Percentiles rank a stretch among this genome's conserved stretches.
phyloP scores from a whole-genome alignment of 2,888 invertebrate species.

The Agonum fuliginosum region DNA sequence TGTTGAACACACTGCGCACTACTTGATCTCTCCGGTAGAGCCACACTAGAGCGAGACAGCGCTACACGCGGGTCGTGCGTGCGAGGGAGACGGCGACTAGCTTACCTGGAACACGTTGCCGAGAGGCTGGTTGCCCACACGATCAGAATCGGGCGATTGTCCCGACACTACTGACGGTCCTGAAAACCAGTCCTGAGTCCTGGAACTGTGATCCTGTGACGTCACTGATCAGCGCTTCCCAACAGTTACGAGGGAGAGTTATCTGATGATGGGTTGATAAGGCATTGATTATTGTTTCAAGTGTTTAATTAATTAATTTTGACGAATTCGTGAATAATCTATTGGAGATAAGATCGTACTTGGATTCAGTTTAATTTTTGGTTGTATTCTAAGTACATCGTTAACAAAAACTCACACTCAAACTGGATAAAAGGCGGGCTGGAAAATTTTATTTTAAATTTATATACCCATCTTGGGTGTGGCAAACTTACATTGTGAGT shows the following conservation, averaged over 20 bases:
- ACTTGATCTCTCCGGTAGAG: not conserved
- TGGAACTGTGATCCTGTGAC: slow-evolving; percentile 1
- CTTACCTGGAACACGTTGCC: slow-evolving; percentile 25
- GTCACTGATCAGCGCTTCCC: not conserved
- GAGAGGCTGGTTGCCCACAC: slow-evolving; percentile 1
- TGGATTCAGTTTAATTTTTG: no score
- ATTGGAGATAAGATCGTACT: no score
- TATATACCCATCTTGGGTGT: no score
- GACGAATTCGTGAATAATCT: no score
- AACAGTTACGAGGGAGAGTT: not conserved
- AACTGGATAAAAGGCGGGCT: no score
- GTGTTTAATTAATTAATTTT: no score
- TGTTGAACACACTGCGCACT: not conserved
- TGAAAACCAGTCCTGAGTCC: not conserved
- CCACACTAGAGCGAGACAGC: not conserved
- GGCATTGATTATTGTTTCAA: no score
- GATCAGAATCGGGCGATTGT: slow-evolving; percentile 17
- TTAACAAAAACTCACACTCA: no score
- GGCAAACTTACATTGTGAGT: no score
- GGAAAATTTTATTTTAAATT: no score
- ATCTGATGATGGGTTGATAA: no score
- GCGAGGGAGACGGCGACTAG: not conserved
- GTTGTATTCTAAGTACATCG: no score
- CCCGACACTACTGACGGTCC: slow-evolving; percentile 40
- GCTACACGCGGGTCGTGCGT: not conserved